These are phyloP conservation scores for Leptopilina myrica DNA, from an alignment of 2,888 invertebrate genomes.

Conservation along the genomic window DNA sequence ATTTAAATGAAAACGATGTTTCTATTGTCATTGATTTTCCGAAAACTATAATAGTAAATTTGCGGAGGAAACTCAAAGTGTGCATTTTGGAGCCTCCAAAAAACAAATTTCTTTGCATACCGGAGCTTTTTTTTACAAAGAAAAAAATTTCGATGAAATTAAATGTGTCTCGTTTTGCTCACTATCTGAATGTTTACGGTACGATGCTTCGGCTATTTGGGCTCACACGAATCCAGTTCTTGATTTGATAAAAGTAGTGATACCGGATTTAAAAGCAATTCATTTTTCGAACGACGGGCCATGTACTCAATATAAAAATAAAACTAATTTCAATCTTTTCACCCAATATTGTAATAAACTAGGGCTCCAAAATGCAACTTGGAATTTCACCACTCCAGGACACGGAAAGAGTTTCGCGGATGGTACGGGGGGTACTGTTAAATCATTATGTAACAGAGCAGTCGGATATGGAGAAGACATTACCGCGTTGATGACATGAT, in stretches of 20 bases:
- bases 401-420: constrained; percentile 43
- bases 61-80: constrained; percentile 41
- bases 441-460: constrained; percentile 13
- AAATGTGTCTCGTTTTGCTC: constrained; percentile 41
- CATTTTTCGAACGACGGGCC: constrained; percentile 47
- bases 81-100: constrained; percentile 48
- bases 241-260: constrained; percentile 37
- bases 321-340: constrained; percentile 41
- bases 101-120: constrained; percentile 37
- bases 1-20: constrained; percentile 43
- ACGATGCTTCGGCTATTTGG: constrained; percentile 44
- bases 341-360: constrained; percentile 37
- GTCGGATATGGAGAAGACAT: background rate
- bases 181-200: constrained; percentile 42
- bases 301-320: constrained; percentile 41
- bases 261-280: constrained; percentile 40
- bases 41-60: constrained; percentile 49
- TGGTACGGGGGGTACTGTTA: constrained; percentile 41
- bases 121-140: constrained; percentile 7
- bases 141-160: constrained; percentile 38
- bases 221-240: constrained; percentile 43
- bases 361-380: constrained; percentile 30
- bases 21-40: constrained; percentile 46
- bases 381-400: constrained; percentile 41
- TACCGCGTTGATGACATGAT: background rate